Conservation (phyloP, 2,113 vertebrate species). For the Zingel zingel region DNA sequence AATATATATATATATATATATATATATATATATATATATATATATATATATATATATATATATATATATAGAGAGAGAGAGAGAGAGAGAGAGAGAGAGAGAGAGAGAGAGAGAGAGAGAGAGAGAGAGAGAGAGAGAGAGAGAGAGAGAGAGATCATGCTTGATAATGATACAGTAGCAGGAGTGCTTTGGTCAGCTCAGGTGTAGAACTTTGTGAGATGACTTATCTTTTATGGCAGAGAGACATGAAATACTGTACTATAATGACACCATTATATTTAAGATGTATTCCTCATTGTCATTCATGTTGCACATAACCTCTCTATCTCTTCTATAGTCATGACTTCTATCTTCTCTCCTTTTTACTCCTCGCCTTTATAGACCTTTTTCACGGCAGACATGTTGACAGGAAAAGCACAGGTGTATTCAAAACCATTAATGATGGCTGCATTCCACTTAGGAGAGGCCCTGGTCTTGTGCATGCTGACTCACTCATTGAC, state of each 20-base stretch:
- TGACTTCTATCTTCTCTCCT: conserved; percentile 19
- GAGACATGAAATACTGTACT: not conserved
- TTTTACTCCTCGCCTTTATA: conserved; percentile 5
- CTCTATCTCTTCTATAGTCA: not conserved
- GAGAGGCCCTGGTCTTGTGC: too few species aligned
- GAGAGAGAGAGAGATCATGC: not conserved
- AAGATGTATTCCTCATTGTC: conserved; percentile 21
- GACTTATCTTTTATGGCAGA: not conserved
- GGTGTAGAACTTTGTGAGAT: conserved; percentile 21
- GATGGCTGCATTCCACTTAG: too few species aligned
- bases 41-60: too few species aligned
- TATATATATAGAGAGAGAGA: too few species aligned
- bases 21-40: too few species aligned
- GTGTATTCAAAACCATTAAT: too few species aligned
- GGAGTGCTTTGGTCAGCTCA: conserved; percentile 5
- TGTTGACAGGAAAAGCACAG: too few species aligned
- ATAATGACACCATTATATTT: not conserved
- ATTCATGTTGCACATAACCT: conserved; percentile 18
- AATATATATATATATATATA: not conserved
- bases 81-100: too few species aligned
- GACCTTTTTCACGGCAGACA: too few species aligned
- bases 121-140: too few species aligned
- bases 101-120: too few species aligned
- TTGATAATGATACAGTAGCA: conserved; percentile 3
- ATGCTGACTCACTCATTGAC: too few species aligned